Base-by-base conservation (phyloP, 2,113 vertebrate genomes). In the Myotis brandtii region DNA sequence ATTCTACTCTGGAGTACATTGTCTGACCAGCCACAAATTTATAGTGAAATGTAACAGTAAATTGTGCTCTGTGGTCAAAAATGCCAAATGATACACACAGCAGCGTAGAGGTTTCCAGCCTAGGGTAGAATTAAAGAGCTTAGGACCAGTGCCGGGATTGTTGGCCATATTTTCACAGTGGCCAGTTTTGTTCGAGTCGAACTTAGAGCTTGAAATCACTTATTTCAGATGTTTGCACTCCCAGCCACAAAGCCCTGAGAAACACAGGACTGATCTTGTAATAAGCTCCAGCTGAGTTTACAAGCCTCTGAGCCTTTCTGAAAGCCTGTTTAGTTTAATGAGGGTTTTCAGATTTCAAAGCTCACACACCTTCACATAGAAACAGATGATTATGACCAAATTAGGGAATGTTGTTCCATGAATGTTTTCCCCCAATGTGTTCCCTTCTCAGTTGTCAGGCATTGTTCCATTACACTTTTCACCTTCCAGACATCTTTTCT, bases 331-430 rank as follows among this genome's bases (percentile, higher is more conserved):
- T 96, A 89, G 23, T 95, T 97, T 97, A 95, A 97, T 97, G 67
- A 93, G 62, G 54, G 91, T 95, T 97, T 97, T 98, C 89, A 96
- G 67, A 83, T 98, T 98, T 98, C 96, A 95, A 92, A 97, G 79
- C 85, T 97, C 88, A 80, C 86, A 18, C 89, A 97, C 96, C 95
- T 98, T 97, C 97, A 52, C 89, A 79, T 95, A 62, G n/a, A 97
- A 98, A 91, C 76, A 97, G 95, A 97, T 94, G 0, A 96, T 97
- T 97, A 76, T 96, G 88, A 67, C 97, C 97, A 96, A 96, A 86
- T 97, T 97, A 96, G 94, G 96, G 70, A 97, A 97, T 67, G 76
- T 69, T 95, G 75, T 96, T 97, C 94, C 80, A 16, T 80, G 48
- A 96, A 48, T 93, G 82, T 97, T 92, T 70, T 94, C 66, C 73